phyloP scores from a whole-genome alignment of 1,140 invertebrate genomes.

The Triops cancriformis region DNA sequence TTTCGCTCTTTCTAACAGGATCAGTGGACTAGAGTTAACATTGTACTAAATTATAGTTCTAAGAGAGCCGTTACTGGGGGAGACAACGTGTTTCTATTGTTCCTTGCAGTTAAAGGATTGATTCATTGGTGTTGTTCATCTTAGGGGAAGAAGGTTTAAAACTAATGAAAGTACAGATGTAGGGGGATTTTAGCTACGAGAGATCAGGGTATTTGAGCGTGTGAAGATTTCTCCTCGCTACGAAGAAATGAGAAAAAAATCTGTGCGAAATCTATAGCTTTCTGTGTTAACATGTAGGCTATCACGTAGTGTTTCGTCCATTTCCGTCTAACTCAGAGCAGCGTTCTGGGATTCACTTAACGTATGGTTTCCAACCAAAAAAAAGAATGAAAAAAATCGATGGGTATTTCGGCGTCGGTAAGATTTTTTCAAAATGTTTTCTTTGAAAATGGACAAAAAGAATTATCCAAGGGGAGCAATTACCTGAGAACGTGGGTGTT shows the following conservation, averaged over 20 bases:
- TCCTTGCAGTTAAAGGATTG: background rate
- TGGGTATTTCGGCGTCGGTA: background rate
- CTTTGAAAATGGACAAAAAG: background rate
- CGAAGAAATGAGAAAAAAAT: background rate
- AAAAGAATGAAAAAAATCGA: background rate
- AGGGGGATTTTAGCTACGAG: background rate
- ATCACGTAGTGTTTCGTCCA: background rate
- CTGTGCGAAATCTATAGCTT: background rate
- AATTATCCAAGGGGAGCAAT: background rate
- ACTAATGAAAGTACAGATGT: background rate
- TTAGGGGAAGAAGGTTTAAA: background rate
- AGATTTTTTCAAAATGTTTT: background rate
- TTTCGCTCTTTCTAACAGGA: slow-evolving; percentile 10
- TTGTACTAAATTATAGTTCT: background rate
- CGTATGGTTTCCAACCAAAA: background rate
- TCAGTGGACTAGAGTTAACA: background rate
- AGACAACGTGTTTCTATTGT: background rate
- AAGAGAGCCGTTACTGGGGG: background rate
- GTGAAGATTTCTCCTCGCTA: background rate
- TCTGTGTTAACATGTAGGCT: background rate
- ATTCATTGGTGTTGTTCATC: background rate
- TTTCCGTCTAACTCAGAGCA: background rate
- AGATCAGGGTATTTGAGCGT: slow-evolving; percentile 4
- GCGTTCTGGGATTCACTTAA: background rate
- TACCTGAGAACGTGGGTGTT: slow-evolving; percentile 4